These are phyloP conservation scores for Dipus sagitta DNA, from an alignment of 2,797 vertebrate genomes.

Conservation along the genomic window DNA sequence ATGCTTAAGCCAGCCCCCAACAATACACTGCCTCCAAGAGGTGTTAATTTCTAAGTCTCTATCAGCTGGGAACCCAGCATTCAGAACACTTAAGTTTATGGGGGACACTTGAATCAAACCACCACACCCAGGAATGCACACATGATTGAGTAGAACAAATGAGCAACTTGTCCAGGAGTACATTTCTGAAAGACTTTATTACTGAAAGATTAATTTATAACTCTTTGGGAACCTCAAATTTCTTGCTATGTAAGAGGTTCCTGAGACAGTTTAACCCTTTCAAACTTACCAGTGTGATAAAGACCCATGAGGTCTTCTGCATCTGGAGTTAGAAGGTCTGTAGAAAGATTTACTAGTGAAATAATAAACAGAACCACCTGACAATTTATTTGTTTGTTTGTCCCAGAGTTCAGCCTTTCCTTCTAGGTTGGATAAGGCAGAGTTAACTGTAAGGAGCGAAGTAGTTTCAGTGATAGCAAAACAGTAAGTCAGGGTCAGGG, in stretches of 20 bases:
- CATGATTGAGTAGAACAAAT: background rate
- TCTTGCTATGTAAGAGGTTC: background rate
- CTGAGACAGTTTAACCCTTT: background rate
- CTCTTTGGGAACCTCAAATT: background rate
- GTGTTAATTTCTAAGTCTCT: too few relatives aligned
- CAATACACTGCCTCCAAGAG: too few relatives aligned
- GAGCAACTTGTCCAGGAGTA: background rate
- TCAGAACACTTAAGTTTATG: too few relatives aligned
- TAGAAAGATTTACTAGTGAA: background rate
- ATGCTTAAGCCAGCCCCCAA: too few relatives aligned
- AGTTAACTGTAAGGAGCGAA: background rate
- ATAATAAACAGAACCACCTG: background rate
- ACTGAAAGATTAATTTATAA: background rate
- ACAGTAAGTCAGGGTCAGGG: background rate
- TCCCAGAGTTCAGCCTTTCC: background rate
- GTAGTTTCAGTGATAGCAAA: background rate
- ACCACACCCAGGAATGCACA: background rate
- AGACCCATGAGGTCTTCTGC: background rate
- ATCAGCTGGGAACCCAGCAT: too few relatives aligned
- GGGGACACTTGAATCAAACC: too few relatives aligned
- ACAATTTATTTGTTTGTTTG: background rate
- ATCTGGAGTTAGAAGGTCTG: background rate
- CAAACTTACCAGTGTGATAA: background rate
- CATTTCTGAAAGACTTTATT: background rate
- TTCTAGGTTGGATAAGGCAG: background rate